Evolutionary conservation across 2,113 vertebrate genomes (phyloP).

Genomic region (mouse (Mus musculus)): DNA sequence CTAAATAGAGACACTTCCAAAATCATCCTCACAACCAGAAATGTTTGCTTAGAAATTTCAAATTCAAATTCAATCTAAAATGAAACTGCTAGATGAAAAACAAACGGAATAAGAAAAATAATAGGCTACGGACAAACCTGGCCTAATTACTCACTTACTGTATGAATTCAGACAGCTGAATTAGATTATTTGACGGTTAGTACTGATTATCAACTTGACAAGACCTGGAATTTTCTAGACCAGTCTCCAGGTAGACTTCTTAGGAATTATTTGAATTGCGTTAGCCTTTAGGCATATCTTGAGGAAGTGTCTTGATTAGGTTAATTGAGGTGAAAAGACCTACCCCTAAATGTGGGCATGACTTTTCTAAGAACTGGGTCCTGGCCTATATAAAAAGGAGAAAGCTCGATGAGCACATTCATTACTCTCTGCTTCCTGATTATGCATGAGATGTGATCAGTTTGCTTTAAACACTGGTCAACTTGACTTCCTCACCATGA

Average conservation of each 20-base stretch:
- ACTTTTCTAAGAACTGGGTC: neutral
- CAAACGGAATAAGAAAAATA: neutral
- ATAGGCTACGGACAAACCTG: neutral
- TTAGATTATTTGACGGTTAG: neutral
- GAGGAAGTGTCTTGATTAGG: neutral
- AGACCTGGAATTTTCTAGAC: neutral
- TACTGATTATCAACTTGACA: neutral
- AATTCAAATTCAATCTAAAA: slow-evolving; percentile 36
- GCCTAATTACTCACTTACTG: slow-evolving; percentile 15
- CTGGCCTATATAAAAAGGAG: neutral
- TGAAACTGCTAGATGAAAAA: neutral
- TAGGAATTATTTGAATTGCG: neutral
- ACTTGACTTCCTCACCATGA: neutral
- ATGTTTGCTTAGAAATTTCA: slow-evolving; percentile 39
- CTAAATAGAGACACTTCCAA: slow-evolving; percentile 19
- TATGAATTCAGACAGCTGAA: neutral
- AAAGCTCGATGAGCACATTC: neutral
- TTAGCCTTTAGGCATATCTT: neutral
- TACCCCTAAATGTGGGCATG: neutral
- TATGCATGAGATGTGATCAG: neutral
- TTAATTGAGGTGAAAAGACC: neutral
- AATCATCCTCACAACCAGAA: slow-evolving; percentile 24
- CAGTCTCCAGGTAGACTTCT: neutral
- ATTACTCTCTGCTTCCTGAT: neutral
- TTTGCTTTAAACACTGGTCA: neutral